These are phyloP conservation scores for Otis tarda DNA, from an alignment of 2,113 vertebrate genomes.

Conservation along the genomic window DNA sequence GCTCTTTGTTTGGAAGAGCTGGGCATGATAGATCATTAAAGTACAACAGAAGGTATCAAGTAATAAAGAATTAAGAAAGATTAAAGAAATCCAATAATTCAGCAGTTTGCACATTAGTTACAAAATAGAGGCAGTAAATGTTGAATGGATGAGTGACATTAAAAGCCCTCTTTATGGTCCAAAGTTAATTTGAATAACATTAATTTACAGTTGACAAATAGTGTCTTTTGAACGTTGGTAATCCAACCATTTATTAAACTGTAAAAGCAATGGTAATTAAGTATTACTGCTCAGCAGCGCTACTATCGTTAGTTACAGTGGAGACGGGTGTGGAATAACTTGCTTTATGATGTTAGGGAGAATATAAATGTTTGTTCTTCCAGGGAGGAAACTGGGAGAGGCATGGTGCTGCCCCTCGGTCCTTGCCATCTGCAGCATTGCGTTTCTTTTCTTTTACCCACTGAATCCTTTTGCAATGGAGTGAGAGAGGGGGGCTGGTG, in stretches of 20 bases:
- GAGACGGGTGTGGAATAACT: constrained; percentile 7
- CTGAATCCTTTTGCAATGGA: neutral
- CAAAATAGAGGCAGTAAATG: constrained; percentile 37
- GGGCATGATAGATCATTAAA: neutral
- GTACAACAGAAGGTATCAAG: neutral
- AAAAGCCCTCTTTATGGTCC: constrained; percentile 49
- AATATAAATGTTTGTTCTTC: constrained; percentile 29
- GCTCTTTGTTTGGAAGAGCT: neutral
- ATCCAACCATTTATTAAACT: constrained; percentile 68
- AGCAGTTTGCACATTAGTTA: constrained; percentile 21
- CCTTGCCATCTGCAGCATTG: neutral
- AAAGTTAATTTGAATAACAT: constrained; percentile 65
- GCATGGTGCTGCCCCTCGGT: neutral
- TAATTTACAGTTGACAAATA: constrained; percentile 64
- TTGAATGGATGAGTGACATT: constrained; percentile 52
- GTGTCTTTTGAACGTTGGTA: constrained; percentile 28
- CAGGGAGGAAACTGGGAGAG: neutral
- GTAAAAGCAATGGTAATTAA: constrained; percentile 68
- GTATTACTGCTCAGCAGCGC: constrained; percentile 19
- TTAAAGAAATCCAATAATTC: constrained; percentile 59
- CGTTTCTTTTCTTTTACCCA: neutral
- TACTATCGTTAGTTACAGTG: constrained; percentile 24
- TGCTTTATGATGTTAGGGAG: neutral
- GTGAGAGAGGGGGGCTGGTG: accelerated
- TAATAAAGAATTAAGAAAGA: constrained; percentile 32